Base-by-base conservation (phyloP, 2,113 vertebrate species). In the Talpa occidentalis region DNA sequence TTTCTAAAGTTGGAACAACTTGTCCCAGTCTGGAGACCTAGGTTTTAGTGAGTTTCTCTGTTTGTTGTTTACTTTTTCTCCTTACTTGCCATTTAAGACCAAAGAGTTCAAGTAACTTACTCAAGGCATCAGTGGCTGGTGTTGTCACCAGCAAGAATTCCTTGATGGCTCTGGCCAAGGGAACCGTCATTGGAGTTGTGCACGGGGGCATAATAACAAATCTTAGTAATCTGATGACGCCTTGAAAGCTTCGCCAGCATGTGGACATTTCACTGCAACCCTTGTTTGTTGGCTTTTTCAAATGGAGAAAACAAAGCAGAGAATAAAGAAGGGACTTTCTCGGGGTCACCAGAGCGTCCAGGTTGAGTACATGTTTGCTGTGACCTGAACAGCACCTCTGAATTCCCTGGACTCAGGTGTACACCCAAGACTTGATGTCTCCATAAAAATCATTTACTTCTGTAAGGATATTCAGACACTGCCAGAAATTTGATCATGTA, bases 1-100 rank as follows among this genome's bases (percentile, higher is more conserved):
- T 70, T 70, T 64, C 59, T 69, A 40, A 84, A 87, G 67, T 73
- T 67, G 72, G 16, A 49, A 52, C 81, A 77, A 9, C 19, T 86
- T 60, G 52, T 70, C 77, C 92, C 56, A 69, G 60, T 90, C 47
- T 76, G 49, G 16, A 42, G 49, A 70, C 44, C 52, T 78, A 40
- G 59, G 70, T 12, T 87, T 84, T 77, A 76, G 77, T 64, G 67
- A 84, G 17, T 22, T 59, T 89, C 76, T 92, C 78, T 69, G 32
- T 60, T 62, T 72, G 70, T 54, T 82, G 64, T 78, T 92, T 86
- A 35, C 66, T 60, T 73, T 91, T 95, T 89, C 78, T 64, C 73
- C 52, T 92, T 69, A 77, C 10, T n/a, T 88, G 69, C 56, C 8
- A 1, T 28, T 70, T 67, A 83, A 90, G 44, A 40, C 49, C 74